Evolutionary conservation across 2,797 vertebrate genomes (phyloP), one percentile per base, ranked within the genome.

Genomic region (Neosilurus mollespiculum): DNA sequence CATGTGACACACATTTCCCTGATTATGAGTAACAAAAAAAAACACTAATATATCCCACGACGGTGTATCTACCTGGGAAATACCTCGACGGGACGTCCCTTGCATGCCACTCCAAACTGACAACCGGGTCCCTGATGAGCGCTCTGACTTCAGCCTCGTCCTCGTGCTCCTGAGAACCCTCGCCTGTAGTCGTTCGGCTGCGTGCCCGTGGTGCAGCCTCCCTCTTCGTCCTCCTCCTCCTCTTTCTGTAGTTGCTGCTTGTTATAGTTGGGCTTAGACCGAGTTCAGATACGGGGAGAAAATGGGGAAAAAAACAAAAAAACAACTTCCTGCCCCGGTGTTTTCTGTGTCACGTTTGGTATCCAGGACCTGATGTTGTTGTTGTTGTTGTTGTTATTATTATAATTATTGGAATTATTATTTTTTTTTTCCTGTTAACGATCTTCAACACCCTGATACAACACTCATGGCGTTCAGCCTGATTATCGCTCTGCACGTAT

Each of bases 41-140:
- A 75, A 77, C 75, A 77, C 75, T 77, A 77, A 77, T 58, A 73
- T 56, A 56, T 20, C 18, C 24, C 34, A 26, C 26, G 10, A 3
- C 43, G 54, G 26, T 61, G 75, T 61, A 43, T 61, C 56, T 59
- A 61, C 20, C 73, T 22, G 10, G 58, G 22, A 24, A 62, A 43
- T 15, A 10, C 22, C 5, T 11, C 0, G 69, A 15, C 53, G 16
- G 16, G 18, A 61, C 81, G 86, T 80, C 75, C 87, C 73, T 70
- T 88, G 88, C 91, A 92, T 92, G 89, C 86, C 64, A 14, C 86
- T 80, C 86, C 81, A 87, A 85, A 87, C 51, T 79, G 80, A 88
- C 85, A 65, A 11, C 34, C 30, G 86, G 56, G 49, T 78, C 69
- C 64, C 75, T 67, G 51, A 76, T 67, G 49, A 67, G 59, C 30